Conservation (phyloP, 2,113 vertebrate species). For the Pseudorhombus dupliciocellatus region DNA sequence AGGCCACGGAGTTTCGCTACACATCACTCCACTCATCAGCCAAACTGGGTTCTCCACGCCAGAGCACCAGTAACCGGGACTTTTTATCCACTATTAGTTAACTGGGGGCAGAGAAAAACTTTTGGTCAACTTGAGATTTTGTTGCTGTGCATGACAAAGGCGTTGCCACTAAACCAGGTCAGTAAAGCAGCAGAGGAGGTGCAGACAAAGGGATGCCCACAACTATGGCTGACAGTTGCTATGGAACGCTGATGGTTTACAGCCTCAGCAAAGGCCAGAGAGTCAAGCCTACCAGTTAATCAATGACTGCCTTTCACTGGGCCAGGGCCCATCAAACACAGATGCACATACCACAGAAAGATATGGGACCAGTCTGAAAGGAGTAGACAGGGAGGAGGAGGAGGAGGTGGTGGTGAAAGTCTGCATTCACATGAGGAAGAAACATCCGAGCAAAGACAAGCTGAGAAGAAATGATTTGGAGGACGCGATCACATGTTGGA, state of each 20-base stretch:
- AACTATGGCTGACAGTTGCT: constrained; percentile 62
- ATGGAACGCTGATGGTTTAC: constrained; percentile 70
- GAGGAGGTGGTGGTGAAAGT: constrained; percentile 15
- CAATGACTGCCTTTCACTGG: constrained; percentile 53
- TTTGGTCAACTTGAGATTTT: not conserved
- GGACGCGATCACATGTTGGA: constrained; percentile 26
- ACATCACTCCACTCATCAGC: constrained; percentile 1
- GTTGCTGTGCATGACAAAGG: constrained; percentile 19
- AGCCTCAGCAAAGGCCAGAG: constrained; percentile 57
- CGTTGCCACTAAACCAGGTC: constrained; percentile 13
- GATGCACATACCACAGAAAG: constrained; percentile 56
- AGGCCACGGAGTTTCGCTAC: not conserved
- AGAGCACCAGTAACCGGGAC: not conserved
- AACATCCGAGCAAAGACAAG: constrained; percentile 25
- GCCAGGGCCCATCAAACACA: constrained; percentile 42
- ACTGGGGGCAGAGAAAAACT: constrained; percentile 4
- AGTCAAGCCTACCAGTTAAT: constrained; percentile 67
- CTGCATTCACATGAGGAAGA: not conserved
- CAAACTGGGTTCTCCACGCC: not conserved
- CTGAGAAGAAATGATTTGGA: constrained; percentile 26
- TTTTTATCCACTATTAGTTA: not conserved
- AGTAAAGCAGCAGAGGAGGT: constrained; percentile 24
- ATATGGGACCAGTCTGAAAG: constrained; percentile 24
- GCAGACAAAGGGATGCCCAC: constrained; percentile 65
- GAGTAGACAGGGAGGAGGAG: constrained; percentile 4